Conservation (phyloP, 2,113 vertebrate species). For the Gadus chalcogrammus region DNA sequence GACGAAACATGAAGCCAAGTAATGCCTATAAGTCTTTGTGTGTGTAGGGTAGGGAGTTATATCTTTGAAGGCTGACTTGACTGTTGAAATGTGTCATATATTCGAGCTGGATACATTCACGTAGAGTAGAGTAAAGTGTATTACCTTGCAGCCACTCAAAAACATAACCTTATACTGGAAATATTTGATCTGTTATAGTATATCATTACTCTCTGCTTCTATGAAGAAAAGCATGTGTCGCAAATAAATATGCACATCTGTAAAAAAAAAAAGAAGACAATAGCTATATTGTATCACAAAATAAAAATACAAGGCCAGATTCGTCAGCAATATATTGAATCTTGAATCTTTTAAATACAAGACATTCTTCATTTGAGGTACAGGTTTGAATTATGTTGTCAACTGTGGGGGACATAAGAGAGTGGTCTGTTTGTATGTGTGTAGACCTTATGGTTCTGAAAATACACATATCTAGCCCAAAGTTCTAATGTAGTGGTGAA, state of each 20-base stretch:
- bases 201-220: conserved; percentile 17
- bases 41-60: conserved; percentile 38
- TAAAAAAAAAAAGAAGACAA: conserved; percentile 11
- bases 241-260: conserved; percentile 45
- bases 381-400: background rate
- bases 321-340: too few relatives aligned
- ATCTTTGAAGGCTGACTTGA: conserved; percentile 20
- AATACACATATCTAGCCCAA: conserved; percentile 44
- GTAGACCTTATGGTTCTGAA: too few relatives aligned
- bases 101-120: conserved; percentile 60
- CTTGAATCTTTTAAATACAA: background rate
- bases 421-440: conserved; percentile 4
- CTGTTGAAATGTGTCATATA: conserved; percentile 20
- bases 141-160: conserved; percentile 56
- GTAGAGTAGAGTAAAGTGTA: conserved; percentile 53
- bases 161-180: conserved; percentile 8
- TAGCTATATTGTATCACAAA: conserved; percentile 20
- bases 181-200: conserved; percentile 17
- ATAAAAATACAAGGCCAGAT: conserved; percentile 30
- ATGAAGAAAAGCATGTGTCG: conserved; percentile 25
- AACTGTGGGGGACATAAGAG: conserved; percentile 29
- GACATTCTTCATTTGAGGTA: conserved; percentile 7
- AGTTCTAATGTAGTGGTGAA: conserved; percentile 13
- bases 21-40: conserved; percentile 39
- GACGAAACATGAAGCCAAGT: conserved; percentile 19